Conservation (phyloP, 1,140 invertebrate genomes). For the Caenorhabditis elegans region DNA sequence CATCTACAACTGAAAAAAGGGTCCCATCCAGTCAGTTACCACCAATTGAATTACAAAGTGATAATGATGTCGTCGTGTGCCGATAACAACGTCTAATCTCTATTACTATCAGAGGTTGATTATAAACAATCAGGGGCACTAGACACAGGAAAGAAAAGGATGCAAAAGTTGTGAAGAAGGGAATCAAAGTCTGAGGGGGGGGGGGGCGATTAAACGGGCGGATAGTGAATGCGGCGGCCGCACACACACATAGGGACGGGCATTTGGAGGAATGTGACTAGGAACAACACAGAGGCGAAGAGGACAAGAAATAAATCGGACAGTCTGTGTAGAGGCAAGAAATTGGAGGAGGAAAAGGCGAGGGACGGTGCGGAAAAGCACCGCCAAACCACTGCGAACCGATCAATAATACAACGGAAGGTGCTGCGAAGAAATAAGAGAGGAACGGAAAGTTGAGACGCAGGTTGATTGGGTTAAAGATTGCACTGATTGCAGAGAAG, state of each 20-base stretch:
- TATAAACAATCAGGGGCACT: background rate
- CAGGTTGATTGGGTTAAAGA: background rate
- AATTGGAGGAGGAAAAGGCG: constrained; percentile 7
- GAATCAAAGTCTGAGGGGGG: background rate
- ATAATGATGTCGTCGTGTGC: background rate
- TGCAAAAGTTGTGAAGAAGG: constrained; percentile 22
- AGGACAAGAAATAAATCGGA: constrained; percentile 17
- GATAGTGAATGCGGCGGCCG: constrained; percentile 12
- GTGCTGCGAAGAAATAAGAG: background rate
- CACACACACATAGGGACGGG: background rate
- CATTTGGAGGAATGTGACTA: constrained; percentile 25
- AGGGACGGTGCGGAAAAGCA: constrained; percentile 19
- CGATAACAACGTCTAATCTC: constrained; percentile 15
- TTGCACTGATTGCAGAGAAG: background rate
- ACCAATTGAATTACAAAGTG: background rate
- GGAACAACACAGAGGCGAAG: constrained; percentile 28
- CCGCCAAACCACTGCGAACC: background rate
- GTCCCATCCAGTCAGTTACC: too few relatives aligned
- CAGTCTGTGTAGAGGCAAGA: background rate
- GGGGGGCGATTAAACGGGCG: constrained; percentile 25
- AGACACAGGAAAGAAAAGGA: constrained; percentile 24
- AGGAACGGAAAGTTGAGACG: background rate
- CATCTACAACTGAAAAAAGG: too few relatives aligned
- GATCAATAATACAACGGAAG: background rate
- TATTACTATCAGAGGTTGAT: background rate